These are phyloP conservation scores for Ectropis grisescens DNA, from an alignment of 1,140 invertebrate genomes.

Conservation along the genomic window DNA sequence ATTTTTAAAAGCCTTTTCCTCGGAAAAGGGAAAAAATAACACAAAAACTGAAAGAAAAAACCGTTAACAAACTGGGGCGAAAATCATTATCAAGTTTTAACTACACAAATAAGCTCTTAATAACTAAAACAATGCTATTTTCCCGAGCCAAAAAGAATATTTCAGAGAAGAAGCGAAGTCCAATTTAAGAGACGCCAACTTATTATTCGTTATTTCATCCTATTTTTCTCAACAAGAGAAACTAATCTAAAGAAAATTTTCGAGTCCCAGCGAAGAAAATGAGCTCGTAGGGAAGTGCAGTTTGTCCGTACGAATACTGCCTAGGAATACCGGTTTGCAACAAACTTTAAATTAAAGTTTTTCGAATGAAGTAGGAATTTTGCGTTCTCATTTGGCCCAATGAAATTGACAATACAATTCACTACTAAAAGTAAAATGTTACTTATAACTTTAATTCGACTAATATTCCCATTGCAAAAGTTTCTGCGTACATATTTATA, in stretches of 20 bases:
- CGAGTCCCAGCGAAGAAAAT: constrained; percentile 62
- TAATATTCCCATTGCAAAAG: too few species aligned
- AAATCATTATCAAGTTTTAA: constrained; percentile 7
- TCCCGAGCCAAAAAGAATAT: constrained; percentile 27
- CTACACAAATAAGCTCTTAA: constrained; percentile 27
- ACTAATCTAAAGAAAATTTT: constrained; percentile 70
- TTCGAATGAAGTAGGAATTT: constrained; percentile 40
- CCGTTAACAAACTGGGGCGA: not conserved
- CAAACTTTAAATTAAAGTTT: constrained; percentile 66
- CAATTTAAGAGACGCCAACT: constrained; percentile 55
- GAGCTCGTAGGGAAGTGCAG: constrained; percentile 67
- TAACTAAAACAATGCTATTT: constrained; percentile 36
- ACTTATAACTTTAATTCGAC: too few species aligned
- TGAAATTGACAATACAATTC: too few species aligned
- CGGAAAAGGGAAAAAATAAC: too few species aligned
- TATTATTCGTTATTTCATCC: constrained; percentile 56
- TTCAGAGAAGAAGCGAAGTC: constrained; percentile 38
- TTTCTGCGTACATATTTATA: too few species aligned
- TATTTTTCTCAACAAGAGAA: constrained; percentile 67
- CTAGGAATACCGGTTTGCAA: constrained; percentile 48
- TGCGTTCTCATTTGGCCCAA: constrained; percentile 28
- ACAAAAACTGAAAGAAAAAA: not conserved
- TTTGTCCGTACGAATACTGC: constrained; percentile 52
- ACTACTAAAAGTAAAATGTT: too few species aligned
- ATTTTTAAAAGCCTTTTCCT: too few species aligned